Percentiles rank a stretch among this genome's conserved stretches.
Conservation (phyloP, 2,113 vertebrate genomes). For the Fulica atra region DNA sequence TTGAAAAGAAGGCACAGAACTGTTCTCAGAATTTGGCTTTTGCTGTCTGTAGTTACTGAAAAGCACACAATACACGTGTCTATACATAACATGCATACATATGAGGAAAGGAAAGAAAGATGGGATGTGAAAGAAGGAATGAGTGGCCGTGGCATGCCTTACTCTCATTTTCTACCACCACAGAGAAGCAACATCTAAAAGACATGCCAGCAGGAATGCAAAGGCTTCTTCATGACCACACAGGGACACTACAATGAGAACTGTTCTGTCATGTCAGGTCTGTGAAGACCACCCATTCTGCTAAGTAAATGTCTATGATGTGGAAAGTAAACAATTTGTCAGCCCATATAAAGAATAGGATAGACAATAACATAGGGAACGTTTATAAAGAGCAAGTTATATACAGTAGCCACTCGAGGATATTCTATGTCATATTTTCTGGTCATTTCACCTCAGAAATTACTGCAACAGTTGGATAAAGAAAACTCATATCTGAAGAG, state of each 20-base stretch:
- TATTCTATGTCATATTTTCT: background rate
- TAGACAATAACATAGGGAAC: background rate
- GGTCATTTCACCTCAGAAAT: background rate
- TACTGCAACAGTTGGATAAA: background rate
- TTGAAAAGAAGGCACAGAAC: background rate
- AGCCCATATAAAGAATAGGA: background rate
- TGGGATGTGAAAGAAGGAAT: background rate
- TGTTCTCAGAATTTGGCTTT: background rate
- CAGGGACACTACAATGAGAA: background rate
- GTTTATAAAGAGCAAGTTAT: background rate
- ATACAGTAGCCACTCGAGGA: background rate
- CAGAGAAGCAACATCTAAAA: background rate
- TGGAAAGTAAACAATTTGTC: background rate
- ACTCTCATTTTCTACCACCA: background rate
- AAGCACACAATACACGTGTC: background rate
- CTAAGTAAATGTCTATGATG: background rate
- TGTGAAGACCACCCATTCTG: background rate
- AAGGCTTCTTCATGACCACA: background rate
- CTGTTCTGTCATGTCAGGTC: background rate
- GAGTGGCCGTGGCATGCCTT: background rate
- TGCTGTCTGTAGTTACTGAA: background rate
- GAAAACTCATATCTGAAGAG: background rate
- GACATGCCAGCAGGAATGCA: background rate
- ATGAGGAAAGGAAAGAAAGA: background rate
- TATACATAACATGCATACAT: background rate